Percentiles rank a stretch among this genome's conserved stretches.
These are phyloP conservation scores for Python bivittatus DNA, from an alignment of 2,113 vertebrate species.

Conservation along the genomic window DNA sequence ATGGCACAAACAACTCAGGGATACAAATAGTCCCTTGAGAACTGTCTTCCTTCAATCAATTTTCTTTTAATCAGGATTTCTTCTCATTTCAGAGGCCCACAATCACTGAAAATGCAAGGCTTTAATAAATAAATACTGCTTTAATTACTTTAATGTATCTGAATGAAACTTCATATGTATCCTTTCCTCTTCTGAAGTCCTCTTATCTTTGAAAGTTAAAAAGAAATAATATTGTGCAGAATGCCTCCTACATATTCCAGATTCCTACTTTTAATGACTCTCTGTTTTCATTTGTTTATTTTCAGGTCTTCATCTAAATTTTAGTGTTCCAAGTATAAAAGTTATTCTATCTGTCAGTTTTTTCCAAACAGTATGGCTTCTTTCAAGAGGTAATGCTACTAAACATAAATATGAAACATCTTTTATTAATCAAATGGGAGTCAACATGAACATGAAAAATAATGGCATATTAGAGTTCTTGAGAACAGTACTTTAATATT, in stretches of 20 bases:
- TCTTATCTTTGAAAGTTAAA: not conserved
- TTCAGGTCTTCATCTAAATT: not conserved
- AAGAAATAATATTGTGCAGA: not conserved
- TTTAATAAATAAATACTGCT: not conserved
- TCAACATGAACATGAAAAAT: not conserved
- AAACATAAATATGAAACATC: not conserved
- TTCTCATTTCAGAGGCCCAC: not conserved
- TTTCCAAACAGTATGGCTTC: not conserved
- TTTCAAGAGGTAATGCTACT: not conserved
- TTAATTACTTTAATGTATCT: constrained; percentile 11
- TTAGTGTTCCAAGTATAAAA: not conserved
- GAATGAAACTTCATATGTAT: not conserved
- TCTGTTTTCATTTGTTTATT: not conserved
- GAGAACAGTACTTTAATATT: not conserved
- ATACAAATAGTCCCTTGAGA: not conserved
- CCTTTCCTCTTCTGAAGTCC: not conserved
- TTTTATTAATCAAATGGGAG: not conserved
- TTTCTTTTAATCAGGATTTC: not conserved
- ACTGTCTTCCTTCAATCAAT: not conserved
- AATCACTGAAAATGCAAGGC: not conserved
- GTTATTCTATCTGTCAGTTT: not conserved
- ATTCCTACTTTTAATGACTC: not conserved
- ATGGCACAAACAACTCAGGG: not conserved
- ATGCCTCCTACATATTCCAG: not conserved
- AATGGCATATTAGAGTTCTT: not conserved